phyloP scores from a whole-genome alignment of 2,888 invertebrate species.

The Hydriomena furcata region DNA sequence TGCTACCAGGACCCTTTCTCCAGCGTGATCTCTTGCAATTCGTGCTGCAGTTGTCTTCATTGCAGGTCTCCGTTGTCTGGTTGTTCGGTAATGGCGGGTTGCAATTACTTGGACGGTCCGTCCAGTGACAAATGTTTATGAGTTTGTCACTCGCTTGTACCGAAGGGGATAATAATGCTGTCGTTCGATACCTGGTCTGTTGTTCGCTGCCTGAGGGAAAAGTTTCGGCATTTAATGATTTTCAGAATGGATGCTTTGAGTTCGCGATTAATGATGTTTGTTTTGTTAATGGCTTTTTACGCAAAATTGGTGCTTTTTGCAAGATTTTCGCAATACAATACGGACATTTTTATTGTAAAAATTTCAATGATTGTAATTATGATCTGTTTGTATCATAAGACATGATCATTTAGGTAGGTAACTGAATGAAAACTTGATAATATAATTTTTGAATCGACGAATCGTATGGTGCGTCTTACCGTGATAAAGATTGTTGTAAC shows the following conservation, averaged over 20 bases:
- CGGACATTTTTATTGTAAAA: too few relatives aligned
- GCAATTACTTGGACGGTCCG: slow-evolving; percentile 75
- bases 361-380: too few relatives aligned
- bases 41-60: slow-evolving; percentile 22
- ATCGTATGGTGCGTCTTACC: too few relatives aligned
- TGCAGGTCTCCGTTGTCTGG: slow-evolving; percentile 53
- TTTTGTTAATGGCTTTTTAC: slow-evolving; percentile 21
- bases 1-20: slow-evolving; percentile 41
- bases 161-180: slow-evolving; percentile 57
- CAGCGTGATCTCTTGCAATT: slow-evolving; percentile 8
- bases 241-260: slow-evolving; percentile 48
- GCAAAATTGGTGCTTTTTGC: slow-evolving; percentile 8
- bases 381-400: too few relatives aligned
- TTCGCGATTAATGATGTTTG: slow-evolving; percentile 38
- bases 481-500: too few relatives aligned
- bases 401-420: too few relatives aligned
- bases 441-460: too few relatives aligned
- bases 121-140: slow-evolving; percentile 81
- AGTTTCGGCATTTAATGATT: slow-evolving; percentile 63
- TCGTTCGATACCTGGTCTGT: slow-evolving; percentile 53
- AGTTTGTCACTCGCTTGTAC: slow-evolving; percentile 76
- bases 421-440: too few relatives aligned
- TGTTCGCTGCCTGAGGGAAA: slow-evolving; percentile 49
- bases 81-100: slow-evolving; percentile 58
- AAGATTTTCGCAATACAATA: neutral